Percentiles rank a stretch among this genome's conserved stretches.
phyloP scores from a whole-genome alignment of 1,140 invertebrate species.

The Copidosoma floridanum region DNA sequence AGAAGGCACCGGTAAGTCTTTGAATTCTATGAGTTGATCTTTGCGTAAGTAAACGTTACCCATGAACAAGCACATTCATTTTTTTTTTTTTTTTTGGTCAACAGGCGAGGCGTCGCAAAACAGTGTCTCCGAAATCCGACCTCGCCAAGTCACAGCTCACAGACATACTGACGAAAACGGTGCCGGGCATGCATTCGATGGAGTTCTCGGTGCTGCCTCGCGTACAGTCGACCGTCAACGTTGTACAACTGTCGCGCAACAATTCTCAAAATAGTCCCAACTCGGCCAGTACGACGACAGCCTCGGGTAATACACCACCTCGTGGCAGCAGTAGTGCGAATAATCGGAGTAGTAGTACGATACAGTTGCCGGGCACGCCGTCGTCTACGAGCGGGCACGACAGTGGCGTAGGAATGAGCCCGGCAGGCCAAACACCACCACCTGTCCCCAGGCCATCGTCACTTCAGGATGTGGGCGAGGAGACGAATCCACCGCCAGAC shows the following conservation, averaged over 20 bases:
- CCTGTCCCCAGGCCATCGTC: slow-evolving; percentile 38
- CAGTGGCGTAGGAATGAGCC: slow-evolving; percentile 53
- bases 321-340: slow-evolving; percentile 37
- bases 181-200: slow-evolving; percentile 42
- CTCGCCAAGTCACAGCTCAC: slow-evolving; percentile 39
- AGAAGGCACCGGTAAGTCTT: too few relatives aligned
- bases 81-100: neutral
- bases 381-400: slow-evolving; percentile 50
- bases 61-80: neutral
- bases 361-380: slow-evolving; percentile 46
- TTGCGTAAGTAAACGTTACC: too few relatives aligned
- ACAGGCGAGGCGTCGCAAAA: slow-evolving; percentile 10
- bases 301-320: slow-evolving; percentile 42
- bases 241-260: slow-evolving; percentile 60
- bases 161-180: slow-evolving; percentile 19
- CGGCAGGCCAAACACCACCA: slow-evolving; percentile 51
- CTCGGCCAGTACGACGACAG: slow-evolving; percentile 28
- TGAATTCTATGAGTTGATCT: too few relatives aligned
- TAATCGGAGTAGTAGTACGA: slow-evolving; percentile 41
- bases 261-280: slow-evolving; percentile 51
- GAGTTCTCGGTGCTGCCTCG: slow-evolving; percentile 59
- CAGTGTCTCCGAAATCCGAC: slow-evolving; percentile 16
- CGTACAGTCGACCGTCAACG: slow-evolving; percentile 60
- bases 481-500: slow-evolving; percentile 49
- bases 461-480: slow-evolving; percentile 50